Evolutionary conservation across 2,888 invertebrate genomes (phyloP), one percentile per base, ranked within the genome.

Genomic region (Bursaphelenchus okinawaensis): DNA sequence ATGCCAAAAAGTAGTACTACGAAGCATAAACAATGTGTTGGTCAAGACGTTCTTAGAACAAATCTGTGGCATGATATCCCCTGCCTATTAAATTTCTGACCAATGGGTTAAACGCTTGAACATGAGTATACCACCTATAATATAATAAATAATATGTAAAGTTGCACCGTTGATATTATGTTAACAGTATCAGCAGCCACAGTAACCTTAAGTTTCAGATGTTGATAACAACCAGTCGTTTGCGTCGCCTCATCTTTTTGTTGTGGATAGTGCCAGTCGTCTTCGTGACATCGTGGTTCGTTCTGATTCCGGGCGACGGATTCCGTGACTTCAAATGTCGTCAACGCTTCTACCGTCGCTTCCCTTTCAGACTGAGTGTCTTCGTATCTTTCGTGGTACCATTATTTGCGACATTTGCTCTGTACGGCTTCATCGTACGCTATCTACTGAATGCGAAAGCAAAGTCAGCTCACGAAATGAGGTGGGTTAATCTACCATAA

Each of bases 321-420:
- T 72, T 78, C 12, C 69, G 74, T 4, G 68, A 74, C 16, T 68
- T 71, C 24, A 64, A 68, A 23, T 79, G 79, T 65, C 60, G 55
- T 12, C 71, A 74, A 61, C 63, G 61, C n/a, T 78, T 78, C 73
- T 79, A 79, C 69, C 73, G 73, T 55, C 65, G 72, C 26, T 73
- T 79, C 62, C 77, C 77, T n/a, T 79, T 79, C 58, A 62, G 71
- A 22, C 54, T 70, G 28, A 72, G 60, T 31, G 75, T 80, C 27
- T 80, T 80, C 68, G 52, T 75, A 4, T 71, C 72, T n/a, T 80
- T 80, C 69, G 74, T 76, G 68, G 66, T 77, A 29, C 79, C 79
- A 1, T 68, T 80, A 9, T 61, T 79, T 19, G 75, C 73, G 16
- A 79, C 79, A 16, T 66, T 79, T 23, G 66, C 71, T 24, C 71